Evolutionary conservation across 2,113 vertebrate species (phyloP).

Genomic region (Urocitellus parryii): DNA sequence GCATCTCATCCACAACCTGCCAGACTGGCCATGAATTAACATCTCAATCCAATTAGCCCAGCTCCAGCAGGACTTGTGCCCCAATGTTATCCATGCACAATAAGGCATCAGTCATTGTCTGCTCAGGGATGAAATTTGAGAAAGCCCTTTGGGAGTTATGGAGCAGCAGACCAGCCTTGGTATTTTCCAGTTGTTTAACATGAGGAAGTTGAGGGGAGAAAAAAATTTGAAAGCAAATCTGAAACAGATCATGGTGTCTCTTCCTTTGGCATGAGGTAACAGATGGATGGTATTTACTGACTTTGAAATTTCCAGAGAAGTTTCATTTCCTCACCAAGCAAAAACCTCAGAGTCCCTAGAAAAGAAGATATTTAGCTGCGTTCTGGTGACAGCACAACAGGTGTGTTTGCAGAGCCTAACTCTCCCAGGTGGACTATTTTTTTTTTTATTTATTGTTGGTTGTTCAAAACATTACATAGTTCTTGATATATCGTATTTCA

Average conservation of each 20-base stretch:
- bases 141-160: neutral
- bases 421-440: constrained; percentile 49
- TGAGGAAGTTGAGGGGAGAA: neutral
- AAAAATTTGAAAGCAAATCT: neutral
- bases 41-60: constrained; percentile 52
- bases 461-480: too few species aligned
- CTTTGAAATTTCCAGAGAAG: constrained; percentile 61
- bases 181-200: constrained; percentile 28
- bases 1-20: constrained; percentile 51
- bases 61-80: neutral
- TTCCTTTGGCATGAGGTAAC: constrained; percentile 45
- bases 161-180: neutral
- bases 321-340: constrained; percentile 58
- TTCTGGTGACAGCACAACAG: constrained; percentile 42
- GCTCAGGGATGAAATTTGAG: neutral
- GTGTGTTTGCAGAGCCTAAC: constrained; percentile 33
- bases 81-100: neutral
- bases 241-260: constrained; percentile 44
- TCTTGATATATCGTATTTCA: too few species aligned
- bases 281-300: constrained; percentile 60
- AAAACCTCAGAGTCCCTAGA: constrained; percentile 41
- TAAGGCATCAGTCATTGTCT: constrained; percentile 42
- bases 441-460: too few species aligned
- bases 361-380: neutral
- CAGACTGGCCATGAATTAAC: constrained; percentile 36